Conservation (phyloP, 2,797 vertebrate genomes). For the Propithecus deckenii region DNA sequence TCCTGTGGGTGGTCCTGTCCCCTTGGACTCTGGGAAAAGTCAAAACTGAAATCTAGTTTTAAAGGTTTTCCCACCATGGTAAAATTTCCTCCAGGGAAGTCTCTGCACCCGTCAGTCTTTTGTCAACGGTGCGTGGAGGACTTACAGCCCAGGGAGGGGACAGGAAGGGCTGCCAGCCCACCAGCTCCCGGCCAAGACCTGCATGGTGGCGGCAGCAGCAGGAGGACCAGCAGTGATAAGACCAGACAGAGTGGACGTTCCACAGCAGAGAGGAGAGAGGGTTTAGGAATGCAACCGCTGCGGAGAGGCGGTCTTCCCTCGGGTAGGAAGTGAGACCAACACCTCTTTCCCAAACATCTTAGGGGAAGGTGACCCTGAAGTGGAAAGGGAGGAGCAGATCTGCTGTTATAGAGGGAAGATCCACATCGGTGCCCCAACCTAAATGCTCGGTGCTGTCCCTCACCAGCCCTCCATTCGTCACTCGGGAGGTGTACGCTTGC, state of each 20-base stretch:
- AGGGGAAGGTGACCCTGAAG: not conserved
- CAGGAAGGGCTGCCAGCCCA: not conserved
- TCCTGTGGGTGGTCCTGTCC: not conserved
- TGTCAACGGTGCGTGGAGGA: not conserved
- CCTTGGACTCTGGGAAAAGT: not conserved
- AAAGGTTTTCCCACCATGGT: not conserved
- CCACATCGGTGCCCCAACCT: not conserved
- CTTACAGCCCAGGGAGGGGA: not conserved
- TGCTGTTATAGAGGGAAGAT: not conserved
- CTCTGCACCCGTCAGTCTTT: not conserved
- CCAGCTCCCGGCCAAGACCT: not conserved
- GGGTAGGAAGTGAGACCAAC: not conserved
- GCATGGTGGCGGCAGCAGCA: not conserved
- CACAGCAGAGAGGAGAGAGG: not conserved
- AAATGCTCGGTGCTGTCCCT: not conserved
- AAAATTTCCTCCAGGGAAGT: not conserved
- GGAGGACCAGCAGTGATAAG: not conserved
- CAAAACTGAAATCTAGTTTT: not conserved
- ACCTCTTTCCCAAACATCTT: not conserved
- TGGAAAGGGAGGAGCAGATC: not conserved
- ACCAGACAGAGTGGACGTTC: not conserved
- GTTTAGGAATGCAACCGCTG: not conserved
- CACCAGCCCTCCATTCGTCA: not conserved
- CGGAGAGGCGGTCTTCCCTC: not conserved
- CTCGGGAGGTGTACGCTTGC: fast-evolving